phyloP scores from a whole-genome alignment of 2,888 invertebrate genomes.

The Ormyrus rosae region DNA sequence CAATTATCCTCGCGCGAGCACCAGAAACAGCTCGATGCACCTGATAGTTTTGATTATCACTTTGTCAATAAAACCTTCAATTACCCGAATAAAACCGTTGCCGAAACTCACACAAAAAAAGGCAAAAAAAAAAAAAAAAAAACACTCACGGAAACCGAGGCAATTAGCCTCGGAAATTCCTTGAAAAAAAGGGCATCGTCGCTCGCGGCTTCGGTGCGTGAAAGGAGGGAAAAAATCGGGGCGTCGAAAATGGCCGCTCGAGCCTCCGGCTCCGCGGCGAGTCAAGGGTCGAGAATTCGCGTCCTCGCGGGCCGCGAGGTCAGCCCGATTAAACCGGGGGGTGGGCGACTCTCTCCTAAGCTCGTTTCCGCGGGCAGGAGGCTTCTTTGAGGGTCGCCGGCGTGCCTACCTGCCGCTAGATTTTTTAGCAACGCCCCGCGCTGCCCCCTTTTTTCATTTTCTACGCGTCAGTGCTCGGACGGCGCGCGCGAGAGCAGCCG shows the following conservation, averaged over 20 bases:
- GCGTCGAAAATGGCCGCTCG: slow-evolving; percentile 20
- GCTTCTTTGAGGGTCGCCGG: background rate
- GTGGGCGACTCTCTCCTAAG: background rate
- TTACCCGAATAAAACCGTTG: slow-evolving; percentile 10
- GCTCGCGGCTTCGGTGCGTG: slow-evolving; percentile 2
- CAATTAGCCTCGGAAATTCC: no score
- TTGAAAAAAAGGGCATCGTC: background rate
- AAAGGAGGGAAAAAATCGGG: slow-evolving; percentile 33
- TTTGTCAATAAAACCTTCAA: background rate
- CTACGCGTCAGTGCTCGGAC: slow-evolving; percentile 70
- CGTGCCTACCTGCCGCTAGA: slow-evolving; percentile 60
- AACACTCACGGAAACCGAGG: no score
- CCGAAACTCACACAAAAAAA: background rate
- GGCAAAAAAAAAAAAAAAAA: no score
- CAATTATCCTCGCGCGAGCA: no score
- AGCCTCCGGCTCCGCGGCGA: background rate
- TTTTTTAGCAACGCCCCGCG: slow-evolving; percentile 68
- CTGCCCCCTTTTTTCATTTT: slow-evolving; percentile 68
- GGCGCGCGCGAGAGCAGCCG: slow-evolving; percentile 64
- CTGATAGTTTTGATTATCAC: background rate
- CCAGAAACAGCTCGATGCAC: no score
- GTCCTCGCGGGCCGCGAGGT: background rate
- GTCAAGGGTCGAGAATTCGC: slow-evolving; percentile 26
- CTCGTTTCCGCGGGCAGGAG: background rate
- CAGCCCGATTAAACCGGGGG: background rate